Conservation (phyloP, 2,797 vertebrate species). For the Perodicticus potto region DNA sequence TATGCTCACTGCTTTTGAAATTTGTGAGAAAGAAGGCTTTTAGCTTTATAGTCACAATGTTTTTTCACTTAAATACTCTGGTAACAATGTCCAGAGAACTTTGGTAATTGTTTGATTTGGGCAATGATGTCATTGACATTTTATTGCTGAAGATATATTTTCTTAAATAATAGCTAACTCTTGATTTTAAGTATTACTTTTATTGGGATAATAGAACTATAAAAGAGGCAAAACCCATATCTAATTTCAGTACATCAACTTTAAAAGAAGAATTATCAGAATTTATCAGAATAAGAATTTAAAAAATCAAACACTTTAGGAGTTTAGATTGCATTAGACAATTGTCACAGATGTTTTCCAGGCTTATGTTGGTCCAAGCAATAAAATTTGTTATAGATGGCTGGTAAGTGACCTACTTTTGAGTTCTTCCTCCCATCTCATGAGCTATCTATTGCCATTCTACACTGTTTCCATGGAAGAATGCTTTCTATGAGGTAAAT, state of each 20-base stretch:
- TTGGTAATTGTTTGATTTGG: constrained; percentile 51
- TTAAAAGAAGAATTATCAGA: constrained; percentile 52
- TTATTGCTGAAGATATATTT: constrained; percentile 40
- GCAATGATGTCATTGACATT: constrained; percentile 48
- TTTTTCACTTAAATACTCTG: background rate
- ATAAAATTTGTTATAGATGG: background rate
- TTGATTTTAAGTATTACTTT: constrained; percentile 37
- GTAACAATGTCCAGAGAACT: constrained; percentile 10
- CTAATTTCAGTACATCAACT: background rate
- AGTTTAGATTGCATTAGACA: background rate
- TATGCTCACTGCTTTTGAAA: constrained; percentile 4
- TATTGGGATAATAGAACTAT: constrained; percentile 30
- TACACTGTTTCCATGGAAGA: background rate
- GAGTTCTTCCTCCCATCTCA: background rate
- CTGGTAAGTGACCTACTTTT: constrained; percentile 1
- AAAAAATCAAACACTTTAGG: background rate
- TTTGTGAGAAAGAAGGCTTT: constrained; percentile 26
- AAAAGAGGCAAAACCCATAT: constrained; percentile 44
- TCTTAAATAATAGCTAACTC: constrained; percentile 24
- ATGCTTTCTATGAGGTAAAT: background rate
- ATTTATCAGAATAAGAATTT: constrained; percentile 30
- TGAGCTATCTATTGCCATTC: background rate
- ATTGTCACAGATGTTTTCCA: constrained; percentile 1
- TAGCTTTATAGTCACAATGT: background rate
- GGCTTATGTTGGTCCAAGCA: background rate